Evolutionary conservation across 2,888 invertebrate genomes (phyloP), one percentile per base, ranked within the genome.

Genomic region (Sarcophaga variegata): DNA sequence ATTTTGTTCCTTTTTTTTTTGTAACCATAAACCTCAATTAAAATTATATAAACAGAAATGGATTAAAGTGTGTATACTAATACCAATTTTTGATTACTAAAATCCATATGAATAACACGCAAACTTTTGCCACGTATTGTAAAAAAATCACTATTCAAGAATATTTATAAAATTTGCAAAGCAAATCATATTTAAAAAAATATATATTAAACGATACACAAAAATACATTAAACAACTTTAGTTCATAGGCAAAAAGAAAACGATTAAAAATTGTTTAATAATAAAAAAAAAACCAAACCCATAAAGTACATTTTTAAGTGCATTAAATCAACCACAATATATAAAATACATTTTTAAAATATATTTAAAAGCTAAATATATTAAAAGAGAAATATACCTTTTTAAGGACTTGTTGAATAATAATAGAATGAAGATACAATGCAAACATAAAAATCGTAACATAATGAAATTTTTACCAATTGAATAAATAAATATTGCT

Each of bases 331-430:
- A 67, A 78, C 47, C 89, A 88, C 88, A 89, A 86, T 75, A 90
- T 90, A 77, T 45, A 77, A 69, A 64, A 72, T 49, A 80, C 59
- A 80, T 71, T 76, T 80, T 76, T 54, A 90, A 91, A 90, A 91
- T 89, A 89, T 75, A 75, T 90, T 90, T 90, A 91, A 88, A 88
- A 70, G 88, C 88, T 86, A 77, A 88, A 82, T 45, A 86, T 37
- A 37, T 86, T 85, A 37, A 37, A 37, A 37, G 37, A 37, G 88
- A 86, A 90, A 86, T 75, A 76, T 89, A 88, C 85, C 89, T 88
- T 90, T 89, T 88, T 86, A 90, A 91, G 90, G 88, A 90, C 89
- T 91, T 91, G 90, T 89, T 84, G 64, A 87, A 82, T 49, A 85
- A 70, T 76, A 70, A 70, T 62, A 79, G 62, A 72, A 67, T 69